Evolutionary conservation across 2,797 vertebrate species (phyloP).

Genomic region (Etheostoma nigrum): DNA sequence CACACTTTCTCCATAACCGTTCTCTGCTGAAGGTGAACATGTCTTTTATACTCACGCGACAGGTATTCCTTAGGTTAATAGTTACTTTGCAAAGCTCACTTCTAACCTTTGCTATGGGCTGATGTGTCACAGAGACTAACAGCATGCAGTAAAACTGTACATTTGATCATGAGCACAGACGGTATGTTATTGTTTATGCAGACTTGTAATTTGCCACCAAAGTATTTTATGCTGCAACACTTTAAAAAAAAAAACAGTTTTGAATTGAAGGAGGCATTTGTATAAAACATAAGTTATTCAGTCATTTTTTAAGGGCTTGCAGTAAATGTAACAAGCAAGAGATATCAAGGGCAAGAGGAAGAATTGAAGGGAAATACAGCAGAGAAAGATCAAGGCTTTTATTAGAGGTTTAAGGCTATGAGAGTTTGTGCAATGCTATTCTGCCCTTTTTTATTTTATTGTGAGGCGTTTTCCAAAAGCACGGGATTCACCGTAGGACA

Average conservation of each 20-base stretch:
- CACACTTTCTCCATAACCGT: constrained; percentile 34
- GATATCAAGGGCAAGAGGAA: background rate
- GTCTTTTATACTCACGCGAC: constrained; percentile 81
- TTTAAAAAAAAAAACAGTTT: background rate
- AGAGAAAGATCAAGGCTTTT: background rate
- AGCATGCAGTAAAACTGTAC: constrained; percentile 50
- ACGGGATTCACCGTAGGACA: constrained; percentile 57
- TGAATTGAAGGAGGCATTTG: background rate
- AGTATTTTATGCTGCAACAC: background rate
- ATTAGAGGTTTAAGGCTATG: background rate
- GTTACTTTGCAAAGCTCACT: constrained; percentile 60
- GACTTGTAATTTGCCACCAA: background rate
- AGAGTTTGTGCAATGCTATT: background rate
- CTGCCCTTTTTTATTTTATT: background rate
- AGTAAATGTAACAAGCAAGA: background rate
- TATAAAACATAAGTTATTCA: background rate
- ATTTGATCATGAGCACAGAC: constrained; percentile 10
- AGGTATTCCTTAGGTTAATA: constrained; percentile 78
- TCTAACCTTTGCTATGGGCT: constrained; percentile 61
- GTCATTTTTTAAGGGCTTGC: background rate
- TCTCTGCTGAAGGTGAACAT: constrained; percentile 83
- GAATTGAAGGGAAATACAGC: background rate
- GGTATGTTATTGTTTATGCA: background rate
- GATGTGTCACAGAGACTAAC: constrained; percentile 64
- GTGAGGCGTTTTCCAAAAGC: constrained; percentile 51